phyloP scores from a whole-genome alignment of 2,797 vertebrate genomes.

The Aplochiton taeniatus region DNA sequence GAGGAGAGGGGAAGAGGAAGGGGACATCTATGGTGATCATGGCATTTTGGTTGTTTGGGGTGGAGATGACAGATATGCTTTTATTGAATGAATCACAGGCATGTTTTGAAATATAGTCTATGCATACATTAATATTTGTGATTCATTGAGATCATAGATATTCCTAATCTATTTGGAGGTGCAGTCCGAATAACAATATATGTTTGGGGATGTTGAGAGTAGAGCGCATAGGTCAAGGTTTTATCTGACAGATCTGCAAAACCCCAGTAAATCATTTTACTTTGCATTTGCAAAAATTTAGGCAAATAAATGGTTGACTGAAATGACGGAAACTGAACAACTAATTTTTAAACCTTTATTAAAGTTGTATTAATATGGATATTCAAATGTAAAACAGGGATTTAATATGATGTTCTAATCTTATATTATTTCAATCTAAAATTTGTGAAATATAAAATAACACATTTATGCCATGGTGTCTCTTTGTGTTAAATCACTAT shows the following conservation, averaged over 20 bases:
- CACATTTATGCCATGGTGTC: constrained; percentile 32
- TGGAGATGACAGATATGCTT: constrained; percentile 46
- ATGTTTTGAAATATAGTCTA: background rate
- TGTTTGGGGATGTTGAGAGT: background rate
- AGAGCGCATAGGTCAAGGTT: no score
- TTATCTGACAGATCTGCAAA: no score
- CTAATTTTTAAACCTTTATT: constrained; percentile 44
- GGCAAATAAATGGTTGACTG: background rate
- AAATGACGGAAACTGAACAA: background rate
- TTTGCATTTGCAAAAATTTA: no score
- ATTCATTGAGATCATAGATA: no score
- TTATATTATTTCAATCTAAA: constrained; percentile 40
- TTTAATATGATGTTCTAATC: constrained; percentile 29
- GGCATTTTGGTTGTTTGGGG: constrained; percentile 53
- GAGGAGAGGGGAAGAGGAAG: constrained; percentile 20
- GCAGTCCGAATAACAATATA: no score
- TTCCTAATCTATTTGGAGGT: no score
- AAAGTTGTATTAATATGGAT: constrained; percentile 48
- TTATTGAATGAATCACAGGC: no score
- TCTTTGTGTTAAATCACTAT: constrained; percentile 46
- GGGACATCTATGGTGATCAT: constrained; percentile 59
- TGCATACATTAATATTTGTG: background rate
- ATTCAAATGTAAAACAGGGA: constrained; percentile 12
- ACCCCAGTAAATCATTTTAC: no score
- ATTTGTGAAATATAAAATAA: constrained; percentile 47